Percentiles rank a stretch among this genome's conserved stretches.
Evolutionary conservation across 2,797 vertebrate genomes (phyloP).

Genomic region (Glossophaga mutica): DNA sequence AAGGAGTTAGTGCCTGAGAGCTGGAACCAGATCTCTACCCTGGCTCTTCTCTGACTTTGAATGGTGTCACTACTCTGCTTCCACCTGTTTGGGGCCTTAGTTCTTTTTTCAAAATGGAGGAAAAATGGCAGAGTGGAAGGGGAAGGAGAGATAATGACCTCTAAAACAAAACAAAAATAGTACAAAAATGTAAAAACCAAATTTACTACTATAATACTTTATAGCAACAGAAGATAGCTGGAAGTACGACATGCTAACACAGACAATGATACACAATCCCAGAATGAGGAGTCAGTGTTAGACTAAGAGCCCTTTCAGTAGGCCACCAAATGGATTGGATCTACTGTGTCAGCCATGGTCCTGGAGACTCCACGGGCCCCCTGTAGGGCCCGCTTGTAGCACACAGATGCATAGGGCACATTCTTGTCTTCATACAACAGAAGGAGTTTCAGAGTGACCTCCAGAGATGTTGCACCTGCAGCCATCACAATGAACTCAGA

Average conservation of each 20-base stretch:
- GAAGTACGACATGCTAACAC: constrained; percentile 15
- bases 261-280: not conserved
- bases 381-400: constrained; percentile 95
- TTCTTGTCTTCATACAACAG: constrained; percentile 97
- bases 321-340: constrained; percentile 94
- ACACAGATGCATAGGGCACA: constrained; percentile 95
- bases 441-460: constrained; percentile 96
- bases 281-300: constrained; percentile 73
- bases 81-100: not conserved
- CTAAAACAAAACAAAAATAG: constrained; percentile 52
- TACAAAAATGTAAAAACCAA: constrained; percentile 22
- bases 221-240: constrained; percentile 41
- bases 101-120: not conserved
- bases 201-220: constrained; percentile 28
- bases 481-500: constrained; percentile 98
- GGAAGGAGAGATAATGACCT: not conserved
- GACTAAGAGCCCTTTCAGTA: constrained; percentile 95
- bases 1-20: not conserved
- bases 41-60: not conserved
- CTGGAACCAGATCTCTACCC: not conserved
- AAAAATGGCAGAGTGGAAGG: not conserved
- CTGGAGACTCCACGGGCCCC: constrained; percentile 94
- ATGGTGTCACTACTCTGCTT: not conserved
- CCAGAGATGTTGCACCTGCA: constrained; percentile 94
- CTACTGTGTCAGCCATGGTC: constrained; percentile 95